Conservation (phyloP, 2,888 invertebrate genomes). For the Hymenopus coronatus region DNA sequence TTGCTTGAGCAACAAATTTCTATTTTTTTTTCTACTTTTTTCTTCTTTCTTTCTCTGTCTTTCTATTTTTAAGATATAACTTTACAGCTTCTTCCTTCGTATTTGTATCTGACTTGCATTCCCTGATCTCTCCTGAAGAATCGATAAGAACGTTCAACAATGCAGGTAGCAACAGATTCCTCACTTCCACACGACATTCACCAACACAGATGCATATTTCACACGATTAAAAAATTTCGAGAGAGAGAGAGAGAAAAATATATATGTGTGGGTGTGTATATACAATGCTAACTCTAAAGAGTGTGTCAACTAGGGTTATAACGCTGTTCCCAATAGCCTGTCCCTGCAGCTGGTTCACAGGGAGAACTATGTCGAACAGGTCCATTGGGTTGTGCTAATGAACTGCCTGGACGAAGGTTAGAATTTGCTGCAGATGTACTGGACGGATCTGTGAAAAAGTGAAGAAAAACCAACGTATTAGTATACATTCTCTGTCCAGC, state of each 20-base stretch:
- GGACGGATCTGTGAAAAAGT: conserved; percentile 15
- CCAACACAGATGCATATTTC: background rate
- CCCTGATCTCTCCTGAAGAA: background rate
- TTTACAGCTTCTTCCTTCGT: background rate
- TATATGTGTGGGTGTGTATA: background rate
- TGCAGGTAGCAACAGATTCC: background rate
- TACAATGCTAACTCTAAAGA: background rate
- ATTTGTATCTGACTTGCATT: background rate
- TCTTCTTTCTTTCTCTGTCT: too few relatives aligned
- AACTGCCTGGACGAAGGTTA: conserved; percentile 33
- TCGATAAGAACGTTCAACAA: background rate
- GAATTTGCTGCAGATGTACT: conserved; percentile 25
- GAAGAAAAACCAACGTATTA: background rate
- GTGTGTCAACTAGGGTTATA: conserved; percentile 34
- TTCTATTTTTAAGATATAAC: background rate
- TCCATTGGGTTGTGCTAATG: conserved; percentile 37
- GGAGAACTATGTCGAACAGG: conserved; percentile 39
- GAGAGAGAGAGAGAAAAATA: background rate
- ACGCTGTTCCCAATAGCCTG: conserved; percentile 36
- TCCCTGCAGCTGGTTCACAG: conserved; percentile 24
- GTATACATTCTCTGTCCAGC: background rate
- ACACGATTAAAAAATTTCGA: background rate
- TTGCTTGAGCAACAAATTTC: background rate
- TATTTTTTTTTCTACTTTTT: background rate
- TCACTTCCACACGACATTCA: background rate